Evolutionary conservation across 2,797 vertebrate genomes (phyloP), one percentile per base, ranked within the genome.

Genomic region (Sebastes paucispinis): DNA sequence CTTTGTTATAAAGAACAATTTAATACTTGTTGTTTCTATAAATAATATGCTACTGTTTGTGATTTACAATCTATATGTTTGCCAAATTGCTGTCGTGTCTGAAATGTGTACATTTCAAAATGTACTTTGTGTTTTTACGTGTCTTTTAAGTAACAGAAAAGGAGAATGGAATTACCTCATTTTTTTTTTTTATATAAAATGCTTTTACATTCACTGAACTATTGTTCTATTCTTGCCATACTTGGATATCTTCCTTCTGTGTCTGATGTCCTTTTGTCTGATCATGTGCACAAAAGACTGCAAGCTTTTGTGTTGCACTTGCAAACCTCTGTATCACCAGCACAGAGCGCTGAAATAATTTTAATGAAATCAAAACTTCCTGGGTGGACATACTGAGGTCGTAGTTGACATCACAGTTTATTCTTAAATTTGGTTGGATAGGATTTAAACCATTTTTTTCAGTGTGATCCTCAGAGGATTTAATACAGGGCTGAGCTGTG

Each of bases 111-210:
- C 73, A 80, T 83, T 90, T 84, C 24, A 5, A 83, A 88, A 88
- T 78, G 65, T 87, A 78, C 62, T 6, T 27, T 77, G 63, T 82
- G 70, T 72, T 77, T 84, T 87, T 73, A 63, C 52, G 75, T 85
- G 73, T 85, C 71, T 90, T 80, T 79, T 80, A 55, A 80, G 60
- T 79, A 64, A 76, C 65, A 55, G 57, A 79, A 77, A 86, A 76
- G 24, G 57, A 80, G 13, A 79, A 80, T 75, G 36, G 10, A 55
- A 25, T 77, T 88, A 94, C 91, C 92, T 94, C 88, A 93, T 60
- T 90, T 88, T 93, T 87, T 57, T 68, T 67, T 67, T 50, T 36
- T 5, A 27, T 83, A 76, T 87, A 90, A 91, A 89, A 75, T 29
- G 16, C 13, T 84, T 90, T 89, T 82, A 81, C 76, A 88, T 79